Conservation (phyloP, 2,797 vertebrate species). For the Cirrhinus molitorella region DNA sequence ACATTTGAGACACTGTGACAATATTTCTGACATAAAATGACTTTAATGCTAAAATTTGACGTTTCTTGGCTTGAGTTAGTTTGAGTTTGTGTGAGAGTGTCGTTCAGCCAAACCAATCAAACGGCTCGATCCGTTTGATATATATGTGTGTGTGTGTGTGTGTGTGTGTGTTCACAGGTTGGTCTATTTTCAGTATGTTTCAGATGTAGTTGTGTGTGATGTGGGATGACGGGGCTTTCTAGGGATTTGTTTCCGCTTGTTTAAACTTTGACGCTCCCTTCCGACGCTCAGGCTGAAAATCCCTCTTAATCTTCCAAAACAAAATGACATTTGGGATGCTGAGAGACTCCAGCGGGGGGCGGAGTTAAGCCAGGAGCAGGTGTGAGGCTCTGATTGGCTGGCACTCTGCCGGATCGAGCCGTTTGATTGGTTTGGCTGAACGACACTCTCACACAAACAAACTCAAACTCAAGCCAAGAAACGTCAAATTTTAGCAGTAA, state of each 20-base stretch:
- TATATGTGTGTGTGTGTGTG: no score
- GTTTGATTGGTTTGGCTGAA: conserved; percentile 57
- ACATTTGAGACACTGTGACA: no score
- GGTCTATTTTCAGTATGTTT: neutral
- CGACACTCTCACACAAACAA: conserved; percentile 27
- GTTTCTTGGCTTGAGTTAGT: conserved; percentile 10
- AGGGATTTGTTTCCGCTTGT: neutral
- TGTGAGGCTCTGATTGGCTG: conserved; percentile 52
- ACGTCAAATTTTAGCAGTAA: no score
- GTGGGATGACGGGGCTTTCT: neutral
- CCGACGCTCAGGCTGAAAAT: neutral
- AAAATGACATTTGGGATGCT: conserved; percentile 14
- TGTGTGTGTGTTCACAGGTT: neutral
- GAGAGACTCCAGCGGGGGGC: conserved; percentile 5
- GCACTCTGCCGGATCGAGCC: conserved; percentile 35
- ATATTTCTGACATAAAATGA: no score
- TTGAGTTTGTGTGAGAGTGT: conserved; percentile 28
- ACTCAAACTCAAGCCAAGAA: conserved; percentile 17
- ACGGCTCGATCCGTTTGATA: conserved; percentile 8
- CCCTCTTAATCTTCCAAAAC: conserved; percentile 32
- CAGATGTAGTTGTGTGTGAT: neutral
- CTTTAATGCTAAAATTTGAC: no score
- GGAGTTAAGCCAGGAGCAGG: conserved; percentile 59
- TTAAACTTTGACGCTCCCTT: neutral
- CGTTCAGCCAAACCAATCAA: conserved; percentile 58